A percentile compares a stretch with the other conserved stretches of the same genome.
Evolutionary conservation across 2,888 invertebrate genomes (phyloP).

Genomic region (Platypus cylindrus): DNA sequence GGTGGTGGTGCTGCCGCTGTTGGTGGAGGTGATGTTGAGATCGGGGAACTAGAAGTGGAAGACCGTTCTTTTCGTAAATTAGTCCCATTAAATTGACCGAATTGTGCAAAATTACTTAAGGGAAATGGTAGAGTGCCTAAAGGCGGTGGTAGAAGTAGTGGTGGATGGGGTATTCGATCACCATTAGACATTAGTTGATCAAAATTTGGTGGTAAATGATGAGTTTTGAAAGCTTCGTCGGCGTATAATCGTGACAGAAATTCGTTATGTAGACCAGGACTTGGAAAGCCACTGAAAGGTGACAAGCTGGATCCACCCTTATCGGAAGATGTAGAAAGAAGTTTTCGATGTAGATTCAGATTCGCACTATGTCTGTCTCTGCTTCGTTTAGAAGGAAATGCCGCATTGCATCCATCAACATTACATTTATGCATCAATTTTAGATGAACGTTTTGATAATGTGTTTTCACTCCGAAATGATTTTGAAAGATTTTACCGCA

Average conservation of each 20-base stretch:
- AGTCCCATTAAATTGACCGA: constrained; percentile 34
- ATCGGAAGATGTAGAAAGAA: constrained; percentile 59
- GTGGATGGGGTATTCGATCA: constrained; percentile 42
- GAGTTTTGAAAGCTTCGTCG: constrained; percentile 50
- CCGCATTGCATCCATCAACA: constrained; percentile 88
- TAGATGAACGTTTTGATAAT: constrained; percentile 90
- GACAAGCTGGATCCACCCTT: constrained; percentile 35
- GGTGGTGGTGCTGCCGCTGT: constrained; percentile 30
- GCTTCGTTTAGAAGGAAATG: constrained; percentile 85
- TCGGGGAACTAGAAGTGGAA: constrained; percentile 42
- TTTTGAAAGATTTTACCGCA: constrained; percentile 91
- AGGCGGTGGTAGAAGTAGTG: constrained; percentile 47
- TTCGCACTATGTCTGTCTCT: constrained; percentile 89
- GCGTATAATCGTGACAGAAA: constrained; percentile 67
- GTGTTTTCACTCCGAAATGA: constrained; percentile 84
- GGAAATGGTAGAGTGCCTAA: constrained; percentile 45
- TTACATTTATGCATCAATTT: constrained; percentile 93
- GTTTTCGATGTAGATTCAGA: constrained; percentile 78
- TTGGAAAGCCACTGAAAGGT: constrained; percentile 44
- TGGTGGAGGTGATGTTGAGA: constrained; percentile 39
- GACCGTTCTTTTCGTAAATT: constrained; percentile 33
- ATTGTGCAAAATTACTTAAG: constrained; percentile 31
- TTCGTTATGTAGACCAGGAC: constrained; percentile 62
- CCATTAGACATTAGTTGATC: constrained; percentile 39
- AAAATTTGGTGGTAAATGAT: constrained; percentile 36